phyloP scores from a whole-genome alignment of 2,888 invertebrate species.

The Drosophila meridiana region DNA sequence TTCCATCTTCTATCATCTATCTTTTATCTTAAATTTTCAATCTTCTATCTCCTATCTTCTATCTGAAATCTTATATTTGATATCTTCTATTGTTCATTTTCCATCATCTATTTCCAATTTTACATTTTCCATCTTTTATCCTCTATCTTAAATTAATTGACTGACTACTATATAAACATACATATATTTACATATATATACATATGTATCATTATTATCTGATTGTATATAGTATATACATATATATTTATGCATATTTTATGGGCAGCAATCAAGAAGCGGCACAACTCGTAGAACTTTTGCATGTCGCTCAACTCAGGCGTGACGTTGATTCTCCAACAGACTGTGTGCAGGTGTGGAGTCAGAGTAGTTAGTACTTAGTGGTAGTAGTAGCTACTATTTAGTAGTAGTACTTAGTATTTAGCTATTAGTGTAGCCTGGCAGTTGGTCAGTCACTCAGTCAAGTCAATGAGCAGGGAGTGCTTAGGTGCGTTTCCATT shows the following conservation, averaged over 20 bases:
- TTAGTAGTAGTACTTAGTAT: background rate
- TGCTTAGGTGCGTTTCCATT: constrained; percentile 41
- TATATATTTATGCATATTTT: constrained; percentile 4
- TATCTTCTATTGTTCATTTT: background rate
- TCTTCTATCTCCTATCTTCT: background rate
- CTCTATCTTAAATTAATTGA: background rate
- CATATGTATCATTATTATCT: background rate
- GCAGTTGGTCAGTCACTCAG: constrained; percentile 3
- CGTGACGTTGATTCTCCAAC: constrained; percentile 24
- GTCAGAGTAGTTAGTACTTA: constrained; percentile 5
- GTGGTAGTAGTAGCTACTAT: background rate
- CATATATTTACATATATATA: background rate
- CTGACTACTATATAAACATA: background rate
- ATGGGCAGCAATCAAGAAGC: constrained; percentile 30
- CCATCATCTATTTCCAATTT: background rate
- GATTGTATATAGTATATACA: background rate
- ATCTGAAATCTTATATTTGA: background rate
- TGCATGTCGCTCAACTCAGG: constrained; percentile 51
- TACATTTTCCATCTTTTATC: background rate
- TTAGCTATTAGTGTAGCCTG: background rate
- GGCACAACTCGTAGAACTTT: constrained; percentile 41
- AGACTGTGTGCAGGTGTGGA: constrained; percentile 13
- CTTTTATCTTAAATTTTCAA: background rate
- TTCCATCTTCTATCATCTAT: background rate
- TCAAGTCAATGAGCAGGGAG: constrained; percentile 22